phyloP scores from a whole-genome alignment of 2,797 vertebrate species.

The Sebastes elongatus region DNA sequence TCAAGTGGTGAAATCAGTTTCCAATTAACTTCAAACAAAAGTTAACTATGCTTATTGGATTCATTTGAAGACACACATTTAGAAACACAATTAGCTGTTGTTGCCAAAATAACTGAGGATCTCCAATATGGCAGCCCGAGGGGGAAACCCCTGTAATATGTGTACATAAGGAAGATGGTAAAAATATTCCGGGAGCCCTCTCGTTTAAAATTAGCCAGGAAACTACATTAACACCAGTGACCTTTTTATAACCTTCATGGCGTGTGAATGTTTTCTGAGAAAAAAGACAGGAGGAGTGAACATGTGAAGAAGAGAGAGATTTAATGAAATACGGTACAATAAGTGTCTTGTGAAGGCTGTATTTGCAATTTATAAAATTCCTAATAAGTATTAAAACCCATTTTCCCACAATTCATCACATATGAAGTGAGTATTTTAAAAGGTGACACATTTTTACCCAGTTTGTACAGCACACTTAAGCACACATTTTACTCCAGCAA shows the following conservation, averaged over 20 bases:
- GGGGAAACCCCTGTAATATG: neutral
- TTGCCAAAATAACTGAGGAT: neutral
- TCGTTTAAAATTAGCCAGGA: slow-evolving; percentile 24
- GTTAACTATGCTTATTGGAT: neutral
- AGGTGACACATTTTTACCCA: neutral
- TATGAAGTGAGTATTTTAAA: slow-evolving; percentile 1
- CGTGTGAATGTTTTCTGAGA: slow-evolving; percentile 4
- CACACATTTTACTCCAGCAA: neutral
- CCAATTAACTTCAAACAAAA: neutral
- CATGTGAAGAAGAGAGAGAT: neutral
- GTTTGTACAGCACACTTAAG: slow-evolving; percentile 11
- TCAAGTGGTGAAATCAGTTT: neutral
- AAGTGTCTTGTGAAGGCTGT: slow-evolving; percentile 17
- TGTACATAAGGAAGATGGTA: neutral
- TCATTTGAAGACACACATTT: neutral
- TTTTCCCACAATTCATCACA: neutral
- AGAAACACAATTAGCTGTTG: neutral
- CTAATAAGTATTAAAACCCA: neutral
- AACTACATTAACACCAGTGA: slow-evolving; percentile 12
- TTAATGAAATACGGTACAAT: slow-evolving; percentile 32
- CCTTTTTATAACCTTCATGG: slow-evolving; percentile 10
- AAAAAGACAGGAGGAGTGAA: neutral
- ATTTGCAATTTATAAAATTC: neutral
- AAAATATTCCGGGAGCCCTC: slow-evolving; percentile 6
- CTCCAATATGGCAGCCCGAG: neutral